A percentile compares a stretch with the other conserved stretches of the same genome.
Evolutionary conservation across 2,888 invertebrate genomes (phyloP).

Genomic region (Gibbula magus): DNA sequence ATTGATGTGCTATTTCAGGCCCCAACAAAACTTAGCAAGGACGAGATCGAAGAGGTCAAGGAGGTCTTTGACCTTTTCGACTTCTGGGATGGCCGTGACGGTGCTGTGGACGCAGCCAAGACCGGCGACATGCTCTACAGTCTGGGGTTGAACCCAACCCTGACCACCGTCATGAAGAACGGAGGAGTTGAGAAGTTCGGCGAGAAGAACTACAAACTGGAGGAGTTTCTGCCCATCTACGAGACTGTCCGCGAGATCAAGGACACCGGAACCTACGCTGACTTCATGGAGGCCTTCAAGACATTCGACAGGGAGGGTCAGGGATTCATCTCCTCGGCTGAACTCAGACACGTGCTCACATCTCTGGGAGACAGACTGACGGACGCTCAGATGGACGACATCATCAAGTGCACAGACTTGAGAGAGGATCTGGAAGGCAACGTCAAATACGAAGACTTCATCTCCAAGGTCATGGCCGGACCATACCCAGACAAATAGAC

Average conservation of each 20-base stretch:
- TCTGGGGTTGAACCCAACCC: slow-evolving; percentile 95
- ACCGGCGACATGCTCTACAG: slow-evolving; percentile 96
- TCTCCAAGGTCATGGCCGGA: slow-evolving; percentile 23
- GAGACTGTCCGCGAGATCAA: slow-evolving; percentile 97
- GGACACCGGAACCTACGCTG: slow-evolving; percentile 97
- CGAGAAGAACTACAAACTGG: slow-evolving; percentile 94
- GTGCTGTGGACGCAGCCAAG: slow-evolving; percentile 93
- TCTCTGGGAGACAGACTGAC: slow-evolving; percentile 83
- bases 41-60: slow-evolving; percentile 51
- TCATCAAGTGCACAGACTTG: slow-evolving; percentile 76
- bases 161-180: slow-evolving; percentile 93
- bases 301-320: slow-evolving; percentile 99
- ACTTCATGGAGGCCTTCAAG: slow-evolving; percentile 99
- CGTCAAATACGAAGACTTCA: slow-evolving; percentile 76
- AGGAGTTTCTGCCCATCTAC: slow-evolving; percentile 99
- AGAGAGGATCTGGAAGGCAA: slow-evolving; percentile 78
- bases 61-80: slow-evolving; percentile 71
- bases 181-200: slow-evolving; percentile 98
- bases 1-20: background rate
- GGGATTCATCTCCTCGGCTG: slow-evolving; percentile 96
- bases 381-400: slow-evolving; percentile 76
- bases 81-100: slow-evolving; percentile 79
- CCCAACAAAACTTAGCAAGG: background rate
- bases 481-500: slow-evolving; percentile 20
- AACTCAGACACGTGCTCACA: slow-evolving; percentile 96